Percentiles rank a stretch among this genome's conserved stretches.
Evolutionary conservation across 2,888 invertebrate genomes (phyloP).

Genomic region (Agrotis exclamationis): DNA sequence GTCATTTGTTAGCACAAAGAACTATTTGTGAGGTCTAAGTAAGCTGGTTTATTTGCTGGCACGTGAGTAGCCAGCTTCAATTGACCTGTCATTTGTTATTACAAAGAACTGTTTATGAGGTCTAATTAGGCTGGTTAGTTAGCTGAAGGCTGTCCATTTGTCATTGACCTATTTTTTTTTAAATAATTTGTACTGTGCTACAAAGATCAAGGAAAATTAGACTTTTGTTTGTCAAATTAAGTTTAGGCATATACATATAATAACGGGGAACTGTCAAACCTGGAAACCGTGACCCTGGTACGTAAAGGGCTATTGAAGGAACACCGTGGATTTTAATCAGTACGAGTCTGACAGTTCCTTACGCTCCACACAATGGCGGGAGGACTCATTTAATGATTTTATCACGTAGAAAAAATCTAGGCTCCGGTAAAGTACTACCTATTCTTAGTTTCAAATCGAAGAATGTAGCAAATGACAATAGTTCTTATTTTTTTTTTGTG

Average conservation of each 20-base stretch:
- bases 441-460: not conserved
- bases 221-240: not conserved
- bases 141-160: not conserved
- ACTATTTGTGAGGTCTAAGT: not conserved
- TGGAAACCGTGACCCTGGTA: too few species aligned
- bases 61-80: too few species aligned
- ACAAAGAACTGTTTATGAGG: too few species aligned
- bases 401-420: not conserved
- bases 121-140: too few species aligned
- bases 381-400: too few species aligned
- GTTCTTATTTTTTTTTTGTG: not conserved
- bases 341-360: too few species aligned
- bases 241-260: not conserved
- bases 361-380: too few species aligned
- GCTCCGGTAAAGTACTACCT: not conserved
- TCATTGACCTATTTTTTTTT: not conserved
- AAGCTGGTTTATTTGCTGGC: conserved; percentile 1
- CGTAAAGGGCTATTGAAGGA: too few species aligned
- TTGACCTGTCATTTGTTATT: too few species aligned
- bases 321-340: too few species aligned
- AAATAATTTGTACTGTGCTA: not conserved
- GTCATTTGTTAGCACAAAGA: conserved; percentile 1
- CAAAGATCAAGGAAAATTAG: conserved; percentile 1
- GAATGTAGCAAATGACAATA: not conserved
- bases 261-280: too few species aligned